phyloP scores from a whole-genome alignment of 1,140 invertebrate genomes.

The Vanessa tameamea region DNA sequence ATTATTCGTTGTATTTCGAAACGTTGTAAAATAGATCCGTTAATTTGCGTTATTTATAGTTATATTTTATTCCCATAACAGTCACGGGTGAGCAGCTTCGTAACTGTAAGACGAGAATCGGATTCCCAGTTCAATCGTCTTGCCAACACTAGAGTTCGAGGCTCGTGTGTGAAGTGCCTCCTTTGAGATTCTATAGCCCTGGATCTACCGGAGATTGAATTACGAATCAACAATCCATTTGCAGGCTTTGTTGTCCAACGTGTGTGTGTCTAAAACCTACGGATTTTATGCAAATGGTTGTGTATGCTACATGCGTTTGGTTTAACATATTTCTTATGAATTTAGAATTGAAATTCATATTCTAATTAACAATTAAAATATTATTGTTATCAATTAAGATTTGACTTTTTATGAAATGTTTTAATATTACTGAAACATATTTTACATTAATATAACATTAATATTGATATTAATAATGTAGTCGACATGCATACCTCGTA shows the following conservation, averaged over 20 bases:
- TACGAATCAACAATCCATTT: constrained; percentile 45
- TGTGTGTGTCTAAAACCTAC: constrained; percentile 3
- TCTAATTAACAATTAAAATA: no score
- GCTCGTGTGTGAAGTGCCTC: constrained; percentile 30
- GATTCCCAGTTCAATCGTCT: constrained; percentile 21
- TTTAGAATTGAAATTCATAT: no score
- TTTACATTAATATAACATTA: no score
- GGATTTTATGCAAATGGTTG: background rate
- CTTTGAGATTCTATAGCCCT: constrained; percentile 37
- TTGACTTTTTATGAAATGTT: background rate
- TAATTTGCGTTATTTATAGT: constrained; percentile 1
- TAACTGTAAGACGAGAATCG: constrained; percentile 43
- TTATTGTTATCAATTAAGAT: background rate
- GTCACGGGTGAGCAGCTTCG: constrained; percentile 46
- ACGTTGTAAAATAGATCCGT: background rate
- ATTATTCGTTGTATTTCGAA: background rate
- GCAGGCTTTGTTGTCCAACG: constrained; percentile 20
- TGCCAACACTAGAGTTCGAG: constrained; percentile 20
- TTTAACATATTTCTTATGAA: background rate
- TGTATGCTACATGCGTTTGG: background rate
- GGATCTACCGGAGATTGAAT: constrained; percentile 59
- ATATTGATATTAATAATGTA: no score
- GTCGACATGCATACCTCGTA: no score
- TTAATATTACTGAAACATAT: background rate
- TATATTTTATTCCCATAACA: constrained; percentile 39